phyloP scores from a whole-genome alignment of 2,888 invertebrate species.

The Willowsia nigromaculata region DNA sequence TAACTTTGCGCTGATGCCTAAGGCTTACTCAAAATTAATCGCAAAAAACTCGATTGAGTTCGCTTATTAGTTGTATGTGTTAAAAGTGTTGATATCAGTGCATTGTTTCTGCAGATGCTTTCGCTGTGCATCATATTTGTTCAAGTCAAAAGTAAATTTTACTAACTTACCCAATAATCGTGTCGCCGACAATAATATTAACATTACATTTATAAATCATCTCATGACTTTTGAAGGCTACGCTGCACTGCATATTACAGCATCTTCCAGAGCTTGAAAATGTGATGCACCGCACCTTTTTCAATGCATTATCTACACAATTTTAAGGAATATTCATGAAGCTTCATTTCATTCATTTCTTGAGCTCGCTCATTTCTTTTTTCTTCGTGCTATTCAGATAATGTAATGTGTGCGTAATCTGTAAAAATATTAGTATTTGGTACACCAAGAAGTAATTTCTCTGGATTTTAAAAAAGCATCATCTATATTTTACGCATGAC shows the following conservation, averaged over 20 bases:
- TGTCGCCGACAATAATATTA: too few relatives aligned
- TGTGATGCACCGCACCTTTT: conserved; percentile 17
- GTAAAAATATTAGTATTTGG: not conserved
- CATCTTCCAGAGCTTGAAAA: not conserved
- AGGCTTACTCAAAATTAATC: too few relatives aligned
- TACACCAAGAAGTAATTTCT: conserved; percentile 3
- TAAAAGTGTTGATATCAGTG: too few relatives aligned
- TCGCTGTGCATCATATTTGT: too few relatives aligned
- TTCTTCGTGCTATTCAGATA: not conserved
- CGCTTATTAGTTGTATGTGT: too few relatives aligned
- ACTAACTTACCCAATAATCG: too few relatives aligned
- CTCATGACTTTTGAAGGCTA: not conserved
- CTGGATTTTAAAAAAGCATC: not conserved
- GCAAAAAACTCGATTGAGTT: too few relatives aligned
- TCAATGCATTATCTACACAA: not conserved
- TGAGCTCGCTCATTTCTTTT: too few relatives aligned
- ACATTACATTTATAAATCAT: not conserved
- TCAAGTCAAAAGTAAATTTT: too few relatives aligned
- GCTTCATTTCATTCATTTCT: not conserved
- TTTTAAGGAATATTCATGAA: not conserved
- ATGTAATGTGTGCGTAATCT: not conserved
- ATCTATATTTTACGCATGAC: conserved; percentile 10
- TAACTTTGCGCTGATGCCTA: too few relatives aligned
- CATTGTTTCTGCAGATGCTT: too few relatives aligned
- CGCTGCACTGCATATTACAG: not conserved